Conservation (phyloP, 2,797 vertebrate species). For the Coilia nasus region DNA sequence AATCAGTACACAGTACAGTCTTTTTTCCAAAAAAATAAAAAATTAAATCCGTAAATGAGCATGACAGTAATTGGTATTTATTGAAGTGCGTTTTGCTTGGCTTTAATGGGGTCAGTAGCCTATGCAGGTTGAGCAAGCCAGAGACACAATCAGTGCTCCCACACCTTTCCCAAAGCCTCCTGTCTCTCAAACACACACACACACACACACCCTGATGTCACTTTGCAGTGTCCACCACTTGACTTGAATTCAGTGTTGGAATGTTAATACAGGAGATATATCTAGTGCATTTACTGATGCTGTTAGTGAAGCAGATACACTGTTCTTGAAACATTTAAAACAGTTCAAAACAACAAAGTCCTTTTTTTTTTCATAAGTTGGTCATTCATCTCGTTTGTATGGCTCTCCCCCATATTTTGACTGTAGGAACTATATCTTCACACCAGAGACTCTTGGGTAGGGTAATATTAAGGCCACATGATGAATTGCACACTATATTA, state of each 20-base stretch:
- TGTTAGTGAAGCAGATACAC: conserved; percentile 27
- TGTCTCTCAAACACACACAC: neutral
- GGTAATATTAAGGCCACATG: conserved; percentile 19
- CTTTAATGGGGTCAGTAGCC: conserved; percentile 24
- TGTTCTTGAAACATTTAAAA: conserved; percentile 23
- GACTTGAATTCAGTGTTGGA: conserved; percentile 24
- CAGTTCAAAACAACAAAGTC: conserved; percentile 23
- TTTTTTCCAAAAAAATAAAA: neutral
- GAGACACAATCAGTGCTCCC: conserved; percentile 8
- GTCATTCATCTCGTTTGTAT: conserved; percentile 1
- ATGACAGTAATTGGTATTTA: conserved; percentile 25
- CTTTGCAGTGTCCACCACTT: neutral
- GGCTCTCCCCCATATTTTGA: conserved; percentile 21
- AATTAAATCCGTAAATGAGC: neutral
- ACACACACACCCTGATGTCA: neutral
- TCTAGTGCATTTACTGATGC: conserved; percentile 26
- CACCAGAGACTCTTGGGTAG: conserved; percentile 12
- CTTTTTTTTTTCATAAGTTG: conserved; percentile 7
- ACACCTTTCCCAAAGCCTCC: neutral
- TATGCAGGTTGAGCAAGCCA: conserved; percentile 20
- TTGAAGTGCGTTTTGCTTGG: conserved; percentile 23
- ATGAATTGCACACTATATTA: conserved; percentile 59
- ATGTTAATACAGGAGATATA: conserved; percentile 22
- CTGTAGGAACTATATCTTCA: conserved; percentile 12
- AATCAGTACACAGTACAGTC: neutral